Base-by-base conservation (phyloP, 2,113 vertebrate genomes). In the Sorex araneus region DNA sequence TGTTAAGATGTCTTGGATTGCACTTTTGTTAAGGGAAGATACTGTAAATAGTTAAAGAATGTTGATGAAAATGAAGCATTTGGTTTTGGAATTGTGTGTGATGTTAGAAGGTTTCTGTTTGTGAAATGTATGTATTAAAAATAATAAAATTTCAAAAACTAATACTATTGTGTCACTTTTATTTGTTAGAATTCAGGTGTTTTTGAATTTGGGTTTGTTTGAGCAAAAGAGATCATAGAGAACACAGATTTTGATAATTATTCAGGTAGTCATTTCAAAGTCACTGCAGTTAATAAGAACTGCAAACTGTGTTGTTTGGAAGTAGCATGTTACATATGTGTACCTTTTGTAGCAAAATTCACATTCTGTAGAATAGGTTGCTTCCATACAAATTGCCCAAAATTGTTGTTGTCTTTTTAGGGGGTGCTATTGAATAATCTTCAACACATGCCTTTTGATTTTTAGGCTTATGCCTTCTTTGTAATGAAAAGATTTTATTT, bases 111-210 rank as follows among this genome's bases (percentile, higher is more conserved):
- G 97, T 97, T 97, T 98, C 94, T 98, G 97, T 98, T 97, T 98
- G 97, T 98, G 97, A 98, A 94, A 97, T 97, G 95, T 98, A 97
- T 98, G 98, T 98, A 97, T 97, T 98, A 98, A 98, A 98, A 98
- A 85, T 92, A 98, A 98, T 98, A 98, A 98, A 97, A 98, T 96
- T 95, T 94, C 94, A 95, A 96, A 97, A 95, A 95, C 88, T 96
- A 84, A 95, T 3, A 27, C 69, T 95, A 89, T 30, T 30, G n/a
- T 94, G 84, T 94, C 34, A 34, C 16, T 92, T 89, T 66, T 77
- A 54, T 80, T 94, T 63, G 30, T 32, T 91, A 67, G 32, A 27
- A 36, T 93, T 80, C 25, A 47, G 19, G 30, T 30, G 19, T 27
- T 77, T 85, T 76, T 86, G 78, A 92, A 66, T 25, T 23, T 54